phyloP scores from a whole-genome alignment of 2,797 vertebrate species.

The Tachyglossus aculeatus region DNA sequence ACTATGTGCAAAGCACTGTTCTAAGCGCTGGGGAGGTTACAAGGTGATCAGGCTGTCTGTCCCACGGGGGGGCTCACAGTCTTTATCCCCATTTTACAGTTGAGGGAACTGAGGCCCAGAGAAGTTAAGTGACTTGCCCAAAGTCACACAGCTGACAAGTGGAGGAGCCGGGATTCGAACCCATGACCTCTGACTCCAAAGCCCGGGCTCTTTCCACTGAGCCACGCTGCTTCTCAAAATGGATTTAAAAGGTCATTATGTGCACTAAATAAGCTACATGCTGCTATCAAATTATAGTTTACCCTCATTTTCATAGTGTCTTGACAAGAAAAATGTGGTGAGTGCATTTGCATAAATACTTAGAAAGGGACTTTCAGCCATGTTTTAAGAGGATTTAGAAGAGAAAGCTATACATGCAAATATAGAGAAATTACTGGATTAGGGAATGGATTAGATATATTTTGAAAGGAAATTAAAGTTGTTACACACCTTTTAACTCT shows the following conservation, averaged over 20 bases:
- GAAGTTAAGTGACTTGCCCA: too few species aligned
- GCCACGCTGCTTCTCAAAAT: too few species aligned
- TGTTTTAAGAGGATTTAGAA: conserved; percentile 41
- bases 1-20: too few species aligned
- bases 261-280: conserved; percentile 52
- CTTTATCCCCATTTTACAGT: too few species aligned
- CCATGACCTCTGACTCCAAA: too few species aligned
- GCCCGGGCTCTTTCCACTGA: too few species aligned
- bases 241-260: conserved; percentile 52
- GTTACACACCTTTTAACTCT: conserved; percentile 27
- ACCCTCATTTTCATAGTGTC: conserved; percentile 39
- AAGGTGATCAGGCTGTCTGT: too few species aligned
- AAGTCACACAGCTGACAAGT: too few species aligned
- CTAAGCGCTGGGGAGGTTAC: too few species aligned
- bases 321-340: conserved; percentile 48
- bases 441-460: neutral
- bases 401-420: conserved; percentile 24
- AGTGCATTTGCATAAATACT: conserved; percentile 42
- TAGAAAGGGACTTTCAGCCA: conserved; percentile 33
- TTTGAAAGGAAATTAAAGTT: conserved; percentile 37
- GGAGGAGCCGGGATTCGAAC: too few species aligned
- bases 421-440: conserved; percentile 37
- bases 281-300: conserved; percentile 50
- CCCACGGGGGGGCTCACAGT: too few species aligned
- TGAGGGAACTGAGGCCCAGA: too few species aligned